Conservation (phyloP, 2,888 invertebrate genomes). For the Drosophila sordidapex region DNA sequence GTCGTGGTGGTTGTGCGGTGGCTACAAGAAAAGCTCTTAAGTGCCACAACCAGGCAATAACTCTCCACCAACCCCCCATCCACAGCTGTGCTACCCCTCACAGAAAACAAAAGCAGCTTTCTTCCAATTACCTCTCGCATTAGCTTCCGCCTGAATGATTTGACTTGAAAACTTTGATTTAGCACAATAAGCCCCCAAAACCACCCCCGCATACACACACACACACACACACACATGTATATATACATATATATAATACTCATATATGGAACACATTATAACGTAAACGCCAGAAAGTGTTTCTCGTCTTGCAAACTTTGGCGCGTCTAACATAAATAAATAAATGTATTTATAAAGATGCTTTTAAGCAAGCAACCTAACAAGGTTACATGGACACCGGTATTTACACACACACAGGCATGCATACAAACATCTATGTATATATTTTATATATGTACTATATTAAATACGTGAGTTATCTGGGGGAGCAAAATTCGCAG, state of each 20-base stretch:
- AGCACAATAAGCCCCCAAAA: slow-evolving; percentile 53
- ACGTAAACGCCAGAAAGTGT: slow-evolving; percentile 67
- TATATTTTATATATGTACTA: slow-evolving; percentile 14
- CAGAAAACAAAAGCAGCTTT: slow-evolving; percentile 54
- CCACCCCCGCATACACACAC: slow-evolving; percentile 18
- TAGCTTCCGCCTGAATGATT: slow-evolving; percentile 67
- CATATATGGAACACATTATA: slow-evolving; percentile 66
- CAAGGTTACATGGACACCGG: slow-evolving; percentile 64
- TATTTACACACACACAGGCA: slow-evolving; percentile 28
- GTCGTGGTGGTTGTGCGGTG: slow-evolving; percentile 4
- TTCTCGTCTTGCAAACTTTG: slow-evolving; percentile 65
- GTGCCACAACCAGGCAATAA: slow-evolving; percentile 41
- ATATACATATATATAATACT: not conserved
- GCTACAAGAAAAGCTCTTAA: slow-evolving; percentile 49
- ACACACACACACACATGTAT: not conserved
- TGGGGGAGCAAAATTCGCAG: slow-evolving; percentile 60
- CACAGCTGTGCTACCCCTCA: slow-evolving; percentile 2
- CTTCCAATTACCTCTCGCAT: slow-evolving; percentile 62
- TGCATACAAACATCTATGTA: slow-evolving; percentile 9
- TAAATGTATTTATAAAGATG: slow-evolving; percentile 80
- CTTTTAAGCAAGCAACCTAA: slow-evolving; percentile 80
- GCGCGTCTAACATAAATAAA: slow-evolving; percentile 79
- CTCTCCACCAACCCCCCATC: slow-evolving; percentile 2
- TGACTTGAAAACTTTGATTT: slow-evolving; percentile 77
- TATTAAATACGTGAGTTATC: slow-evolving; percentile 19